These are phyloP conservation scores for Lysandra bellargus DNA, from an alignment of 2,888 invertebrate species.

Conservation along the genomic window DNA sequence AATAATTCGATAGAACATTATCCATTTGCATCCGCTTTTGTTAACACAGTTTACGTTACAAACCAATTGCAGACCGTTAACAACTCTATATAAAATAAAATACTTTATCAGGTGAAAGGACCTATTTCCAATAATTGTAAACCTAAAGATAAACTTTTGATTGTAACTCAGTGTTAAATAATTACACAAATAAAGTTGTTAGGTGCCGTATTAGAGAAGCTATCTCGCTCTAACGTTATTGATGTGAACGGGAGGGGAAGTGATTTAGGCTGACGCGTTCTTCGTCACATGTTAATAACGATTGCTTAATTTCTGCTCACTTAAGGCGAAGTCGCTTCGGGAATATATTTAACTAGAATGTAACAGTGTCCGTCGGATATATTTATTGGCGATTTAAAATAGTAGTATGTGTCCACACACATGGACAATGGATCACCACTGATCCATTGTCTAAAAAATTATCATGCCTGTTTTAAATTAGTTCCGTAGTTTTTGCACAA, in stretches of 20 bases:
- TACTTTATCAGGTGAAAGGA: neutral
- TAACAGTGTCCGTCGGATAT: too few species aligned
- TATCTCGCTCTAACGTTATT: slow-evolving; percentile 35
- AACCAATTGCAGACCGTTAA: too few species aligned
- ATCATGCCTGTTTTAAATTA: too few species aligned
- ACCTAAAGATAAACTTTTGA: slow-evolving; percentile 2
- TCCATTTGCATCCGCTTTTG: too few species aligned
- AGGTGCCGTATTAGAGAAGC: slow-evolving; percentile 32
- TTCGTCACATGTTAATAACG: slow-evolving; percentile 73
- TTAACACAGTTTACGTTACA: too few species aligned
- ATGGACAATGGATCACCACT: too few species aligned
- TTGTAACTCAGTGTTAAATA: slow-evolving; percentile 33
- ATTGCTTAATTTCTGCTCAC: slow-evolving; percentile 55
- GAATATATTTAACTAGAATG: neutral
- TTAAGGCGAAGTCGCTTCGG: slow-evolving; percentile 55
- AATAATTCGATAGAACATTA: too few species aligned
- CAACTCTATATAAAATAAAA: too few species aligned
- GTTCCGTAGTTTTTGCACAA: too few species aligned
- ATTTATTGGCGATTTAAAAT: too few species aligned
- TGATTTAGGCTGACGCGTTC: slow-evolving; percentile 56
- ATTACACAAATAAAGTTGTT: slow-evolving; percentile 31
- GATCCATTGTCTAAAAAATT: too few species aligned
- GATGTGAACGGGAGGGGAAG: slow-evolving; percentile 38
- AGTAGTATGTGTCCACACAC: too few species aligned
- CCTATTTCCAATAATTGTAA: neutral